These are phyloP conservation scores for Balearica regulorum DNA, from an alignment of 2,797 vertebrate species.

Conservation along the genomic window DNA sequence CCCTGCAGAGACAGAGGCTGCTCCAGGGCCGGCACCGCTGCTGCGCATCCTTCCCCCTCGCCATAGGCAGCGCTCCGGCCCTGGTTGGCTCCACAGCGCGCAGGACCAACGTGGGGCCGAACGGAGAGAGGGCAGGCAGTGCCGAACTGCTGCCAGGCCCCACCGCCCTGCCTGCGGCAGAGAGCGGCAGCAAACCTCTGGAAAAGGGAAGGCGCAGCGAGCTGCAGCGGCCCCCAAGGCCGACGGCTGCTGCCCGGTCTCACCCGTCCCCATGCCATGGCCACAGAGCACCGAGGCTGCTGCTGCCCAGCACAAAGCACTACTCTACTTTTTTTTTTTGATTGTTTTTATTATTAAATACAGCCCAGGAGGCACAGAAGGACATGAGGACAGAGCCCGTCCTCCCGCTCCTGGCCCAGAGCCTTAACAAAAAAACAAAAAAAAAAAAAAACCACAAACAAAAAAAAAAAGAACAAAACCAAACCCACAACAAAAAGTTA, in stretches of 20 bases:
- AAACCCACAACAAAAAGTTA: neutral
- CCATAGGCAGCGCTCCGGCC: no score
- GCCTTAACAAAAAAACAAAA: neutral
- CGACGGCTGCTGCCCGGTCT: neutral
- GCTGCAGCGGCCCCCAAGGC: neutral
- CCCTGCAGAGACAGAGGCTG: neutral
- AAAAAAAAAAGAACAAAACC: neutral
- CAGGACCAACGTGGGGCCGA: rapidly evolving
- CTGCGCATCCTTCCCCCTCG: rapidly evolving
- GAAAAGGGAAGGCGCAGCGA: neutral
- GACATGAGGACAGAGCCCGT: neutral
- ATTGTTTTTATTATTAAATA: constrained; percentile 62
- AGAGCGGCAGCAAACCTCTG: neutral
- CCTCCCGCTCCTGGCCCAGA: neutral
- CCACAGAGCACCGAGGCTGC: neutral
- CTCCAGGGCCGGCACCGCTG: rapidly evolving
- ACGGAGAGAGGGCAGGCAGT: rapidly evolving
- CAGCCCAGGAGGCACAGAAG: neutral
- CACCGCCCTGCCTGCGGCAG: rapidly evolving
- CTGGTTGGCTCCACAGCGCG: rapidly evolving
- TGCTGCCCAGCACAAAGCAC: neutral
- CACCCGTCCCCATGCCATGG: neutral
- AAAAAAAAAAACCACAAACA: neutral
- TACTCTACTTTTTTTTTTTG: neutral
- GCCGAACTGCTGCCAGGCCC: neutral